These are phyloP conservation scores for Maniola jurtina DNA, from an alignment of 1,140 invertebrate species.

Conservation along the genomic window DNA sequence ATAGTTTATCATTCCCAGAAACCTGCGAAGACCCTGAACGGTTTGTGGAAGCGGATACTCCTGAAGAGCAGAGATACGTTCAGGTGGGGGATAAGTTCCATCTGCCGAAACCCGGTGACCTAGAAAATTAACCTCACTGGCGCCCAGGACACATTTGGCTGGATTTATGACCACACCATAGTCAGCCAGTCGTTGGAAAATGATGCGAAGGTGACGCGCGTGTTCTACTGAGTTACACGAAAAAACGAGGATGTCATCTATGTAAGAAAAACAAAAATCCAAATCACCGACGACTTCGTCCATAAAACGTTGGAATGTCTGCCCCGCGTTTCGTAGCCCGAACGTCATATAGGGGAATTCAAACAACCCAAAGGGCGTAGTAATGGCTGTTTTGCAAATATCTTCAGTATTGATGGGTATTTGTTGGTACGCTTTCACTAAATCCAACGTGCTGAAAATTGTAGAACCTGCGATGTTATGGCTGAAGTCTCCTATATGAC, in stretches of 20 bases:
- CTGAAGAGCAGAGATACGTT: slow-evolving; percentile 10
- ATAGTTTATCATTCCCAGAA: slow-evolving; percentile 22
- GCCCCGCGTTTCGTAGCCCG: slow-evolving; percentile 18
- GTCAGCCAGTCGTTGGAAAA: slow-evolving; percentile 14
- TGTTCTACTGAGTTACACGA: slow-evolving; percentile 10
- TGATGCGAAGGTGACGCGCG: slow-evolving; percentile 7
- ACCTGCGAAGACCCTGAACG: slow-evolving; percentile 3
- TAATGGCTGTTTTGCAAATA: slow-evolving; percentile 20
- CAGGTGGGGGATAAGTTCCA: slow-evolving; percentile 16
- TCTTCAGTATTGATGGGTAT: slow-evolving; percentile 11
- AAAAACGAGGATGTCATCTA: not conserved
- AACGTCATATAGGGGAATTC: slow-evolving; percentile 21
- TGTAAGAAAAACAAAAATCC: slow-evolving; percentile 19
- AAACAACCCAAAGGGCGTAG: slow-evolving; percentile 17
- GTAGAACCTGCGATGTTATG: no score
- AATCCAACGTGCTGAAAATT: no score
- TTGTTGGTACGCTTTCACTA: slow-evolving; percentile 17
- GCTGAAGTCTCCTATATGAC: no score
- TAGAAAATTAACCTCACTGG: slow-evolving; percentile 12
- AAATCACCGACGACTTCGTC: slow-evolving; percentile 3
- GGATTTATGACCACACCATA: slow-evolving; percentile 21
- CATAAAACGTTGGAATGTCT: slow-evolving; percentile 23
- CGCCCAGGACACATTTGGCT: slow-evolving; percentile 15
- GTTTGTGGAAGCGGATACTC: slow-evolving; percentile 15
- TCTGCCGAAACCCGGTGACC: slow-evolving; percentile 12